phyloP scores from a whole-genome alignment of 2,797 vertebrate species.

The Coracias cyanogaster region DNA sequence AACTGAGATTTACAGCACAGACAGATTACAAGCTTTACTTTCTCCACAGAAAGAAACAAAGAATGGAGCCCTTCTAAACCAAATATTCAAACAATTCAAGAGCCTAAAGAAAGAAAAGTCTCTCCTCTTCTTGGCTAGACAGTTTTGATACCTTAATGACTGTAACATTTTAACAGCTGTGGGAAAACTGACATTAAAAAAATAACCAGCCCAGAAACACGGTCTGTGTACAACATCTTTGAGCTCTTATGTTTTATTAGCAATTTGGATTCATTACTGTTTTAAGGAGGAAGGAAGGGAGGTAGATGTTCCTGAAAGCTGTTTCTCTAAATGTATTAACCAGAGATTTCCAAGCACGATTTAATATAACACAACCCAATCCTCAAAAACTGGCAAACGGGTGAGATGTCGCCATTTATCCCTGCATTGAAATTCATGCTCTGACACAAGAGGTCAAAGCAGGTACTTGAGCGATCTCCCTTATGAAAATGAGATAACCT shows the following conservation, averaged over 20 bases:
- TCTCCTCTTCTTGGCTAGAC: slow-evolving; percentile 68
- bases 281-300: slow-evolving; percentile 81
- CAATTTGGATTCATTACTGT: slow-evolving; percentile 82
- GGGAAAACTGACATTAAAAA: slow-evolving; percentile 80
- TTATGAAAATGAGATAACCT: slow-evolving; percentile 70
- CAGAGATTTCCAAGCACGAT: slow-evolving; percentile 76
- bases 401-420: slow-evolving; percentile 52
- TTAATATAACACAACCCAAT: slow-evolving; percentile 51
- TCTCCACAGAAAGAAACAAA: slow-evolving; percentile 42
- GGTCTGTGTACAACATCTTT: slow-evolving; percentile 72
- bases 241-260: slow-evolving; percentile 81
- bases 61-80: slow-evolving; percentile 23
- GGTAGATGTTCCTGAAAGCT: slow-evolving; percentile 77
- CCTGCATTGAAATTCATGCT: slow-evolving; percentile 67
- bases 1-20: slow-evolving; percentile 55
- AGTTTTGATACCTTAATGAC: slow-evolving; percentile 78
- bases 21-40: slow-evolving; percentile 61
- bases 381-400: slow-evolving; percentile 16
- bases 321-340: slow-evolving; percentile 80
- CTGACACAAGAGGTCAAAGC: slow-evolving; percentile 37
- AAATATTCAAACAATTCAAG: slow-evolving; percentile 58
- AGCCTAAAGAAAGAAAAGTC: slow-evolving; percentile 74
- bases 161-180: slow-evolving; percentile 78
- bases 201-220: slow-evolving; percentile 76
- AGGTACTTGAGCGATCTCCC: slow-evolving; percentile 47